A percentile compares a stretch with the other conserved stretches of the same genome.
phyloP scores from a whole-genome alignment of 2,113 vertebrate species.

The Narcine bancroftii region DNA sequence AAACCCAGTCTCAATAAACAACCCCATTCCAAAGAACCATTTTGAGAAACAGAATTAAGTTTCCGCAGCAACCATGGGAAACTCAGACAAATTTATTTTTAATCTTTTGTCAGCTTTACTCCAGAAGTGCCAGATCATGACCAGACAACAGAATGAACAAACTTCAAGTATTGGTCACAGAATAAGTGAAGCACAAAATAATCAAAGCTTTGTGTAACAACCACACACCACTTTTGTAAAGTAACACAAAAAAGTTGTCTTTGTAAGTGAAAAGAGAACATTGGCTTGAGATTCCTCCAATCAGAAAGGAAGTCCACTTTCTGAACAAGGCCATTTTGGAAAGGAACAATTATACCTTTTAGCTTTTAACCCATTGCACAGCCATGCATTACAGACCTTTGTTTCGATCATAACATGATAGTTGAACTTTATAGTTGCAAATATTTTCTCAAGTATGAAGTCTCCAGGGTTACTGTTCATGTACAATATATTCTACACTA shows the following conservation, averaged over 20 bases:
- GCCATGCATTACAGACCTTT: not conserved
- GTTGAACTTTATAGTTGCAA: not conserved
- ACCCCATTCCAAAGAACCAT: constrained; percentile 6
- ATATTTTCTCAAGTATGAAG: not conserved
- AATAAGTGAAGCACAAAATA: not conserved
- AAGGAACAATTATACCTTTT: not conserved
- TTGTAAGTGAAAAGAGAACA: not conserved
- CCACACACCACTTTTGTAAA: not conserved
- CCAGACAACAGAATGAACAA: constrained; percentile 21
- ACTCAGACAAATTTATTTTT: not conserved
- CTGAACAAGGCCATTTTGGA: not conserved
- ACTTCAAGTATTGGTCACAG: not conserved
- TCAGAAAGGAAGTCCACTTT: not conserved
- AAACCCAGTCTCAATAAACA: constrained; percentile 1
- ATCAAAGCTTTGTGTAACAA: not conserved
- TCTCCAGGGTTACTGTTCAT: not conserved
- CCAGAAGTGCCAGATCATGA: constrained; percentile 30
- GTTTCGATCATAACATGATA: not conserved
- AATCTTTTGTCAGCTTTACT: not conserved
- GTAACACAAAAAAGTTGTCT: not conserved
- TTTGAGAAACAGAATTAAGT: not conserved
- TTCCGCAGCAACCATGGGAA: constrained; percentile 29
- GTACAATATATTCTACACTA: not conserved
- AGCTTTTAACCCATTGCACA: not conserved
- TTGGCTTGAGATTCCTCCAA: not conserved